Conservation (phyloP, 1,140 invertebrate genomes). For the Polypedilum pembai region DNA sequence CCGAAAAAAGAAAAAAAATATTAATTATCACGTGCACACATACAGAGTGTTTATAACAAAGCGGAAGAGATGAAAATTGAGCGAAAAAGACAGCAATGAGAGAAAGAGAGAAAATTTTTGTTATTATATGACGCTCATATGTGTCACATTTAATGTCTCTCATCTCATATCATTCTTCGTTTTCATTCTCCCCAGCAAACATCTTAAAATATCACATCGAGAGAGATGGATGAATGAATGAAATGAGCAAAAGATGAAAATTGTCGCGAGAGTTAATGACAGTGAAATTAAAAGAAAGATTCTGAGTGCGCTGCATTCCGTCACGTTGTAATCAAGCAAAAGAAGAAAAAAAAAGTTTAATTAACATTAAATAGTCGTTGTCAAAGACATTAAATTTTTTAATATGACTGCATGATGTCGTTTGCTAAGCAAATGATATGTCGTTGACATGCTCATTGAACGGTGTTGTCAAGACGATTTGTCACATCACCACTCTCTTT, state of each 20-base stretch:
- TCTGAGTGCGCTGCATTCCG: background rate
- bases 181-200: slow-evolving; percentile 11
- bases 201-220: background rate
- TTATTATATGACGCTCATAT: background rate
- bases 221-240: background rate
- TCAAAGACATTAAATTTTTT: slow-evolving; percentile 6
- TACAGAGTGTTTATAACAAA: background rate
- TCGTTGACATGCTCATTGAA: background rate
- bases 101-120: background rate
- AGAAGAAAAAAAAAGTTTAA: slow-evolving; percentile 28
- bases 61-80: slow-evolving; percentile 9
- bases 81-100: background rate
- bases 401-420: slow-evolving; percentile 15
- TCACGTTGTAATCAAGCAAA: slow-evolving; percentile 24
- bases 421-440: background rate
- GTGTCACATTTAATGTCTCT: slow-evolving; percentile 6
- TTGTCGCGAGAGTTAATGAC: slow-evolving; percentile 16
- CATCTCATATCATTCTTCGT: background rate
- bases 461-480: slow-evolving; percentile 7
- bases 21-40: too few relatives aligned
- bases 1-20: too few relatives aligned
- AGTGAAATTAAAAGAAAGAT: slow-evolving; percentile 10
- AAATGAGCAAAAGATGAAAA: slow-evolving; percentile 1
- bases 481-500: background rate
- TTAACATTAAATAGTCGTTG: slow-evolving; percentile 24